Evolutionary conservation across 2,113 vertebrate species (phyloP).

Genomic region (Gyps fulvus): DNA sequence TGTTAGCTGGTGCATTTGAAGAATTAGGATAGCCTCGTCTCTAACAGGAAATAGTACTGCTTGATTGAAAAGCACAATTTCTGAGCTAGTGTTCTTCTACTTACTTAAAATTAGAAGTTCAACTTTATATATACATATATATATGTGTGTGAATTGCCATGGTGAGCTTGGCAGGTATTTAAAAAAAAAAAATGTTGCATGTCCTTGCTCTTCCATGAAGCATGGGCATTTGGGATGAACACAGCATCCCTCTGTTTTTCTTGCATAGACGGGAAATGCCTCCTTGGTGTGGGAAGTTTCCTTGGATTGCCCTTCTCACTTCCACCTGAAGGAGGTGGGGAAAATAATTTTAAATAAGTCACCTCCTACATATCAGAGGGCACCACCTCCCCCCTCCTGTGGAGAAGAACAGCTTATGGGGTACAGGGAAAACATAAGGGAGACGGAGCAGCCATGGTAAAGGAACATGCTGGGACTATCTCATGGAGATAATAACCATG

Average conservation of each 20-base stretch:
- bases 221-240: accelerated
- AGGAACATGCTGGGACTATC: background rate
- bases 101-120: background rate
- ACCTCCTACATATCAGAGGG: background rate
- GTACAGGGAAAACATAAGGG: background rate
- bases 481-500: background rate
- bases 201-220: background rate
- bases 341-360: background rate
- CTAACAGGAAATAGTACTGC: background rate
- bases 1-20: background rate
- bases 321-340: background rate
- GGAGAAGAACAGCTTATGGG: background rate
- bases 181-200: background rate
- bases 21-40: background rate
- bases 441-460: background rate
- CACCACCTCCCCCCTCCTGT: background rate
- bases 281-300: background rate
- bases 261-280: background rate
- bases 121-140: background rate
- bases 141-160: background rate
- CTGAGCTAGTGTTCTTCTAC: background rate
- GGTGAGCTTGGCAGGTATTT: background rate
- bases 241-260: background rate
- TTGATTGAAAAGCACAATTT: background rate
- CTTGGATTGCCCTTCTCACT: background rate